phyloP scores from a whole-genome alignment of 2,888 invertebrate species.

The Caenorhabditis angaria region DNA sequence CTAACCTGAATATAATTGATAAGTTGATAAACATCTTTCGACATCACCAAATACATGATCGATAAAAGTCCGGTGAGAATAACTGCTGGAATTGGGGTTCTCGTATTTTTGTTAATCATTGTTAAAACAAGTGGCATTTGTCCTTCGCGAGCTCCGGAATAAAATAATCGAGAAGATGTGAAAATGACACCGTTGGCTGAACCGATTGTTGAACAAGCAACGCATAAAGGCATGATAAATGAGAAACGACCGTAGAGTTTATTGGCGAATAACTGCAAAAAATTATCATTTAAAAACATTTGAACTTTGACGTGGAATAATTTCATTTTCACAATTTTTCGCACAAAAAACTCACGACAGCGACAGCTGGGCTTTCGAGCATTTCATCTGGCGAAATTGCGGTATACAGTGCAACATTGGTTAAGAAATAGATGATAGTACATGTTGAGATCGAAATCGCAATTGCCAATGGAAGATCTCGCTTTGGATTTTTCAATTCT shows the following conservation, averaged over 20 bases:
- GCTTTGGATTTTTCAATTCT: constrained; percentile 94
- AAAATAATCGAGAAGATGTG: constrained; percentile 82
- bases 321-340: constrained; percentile 10
- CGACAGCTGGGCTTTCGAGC: constrained; percentile 90
- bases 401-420: constrained; percentile 96
- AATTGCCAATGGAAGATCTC: constrained; percentile 91
- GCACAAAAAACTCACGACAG: constrained; percentile 80
- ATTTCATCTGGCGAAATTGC: constrained; percentile 94
- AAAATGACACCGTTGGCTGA: constrained; percentile 94
- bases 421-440: constrained; percentile 91
- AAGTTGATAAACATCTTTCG: constrained; percentile 90
- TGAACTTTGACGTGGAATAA: too few species aligned
- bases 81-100: constrained; percentile 75
- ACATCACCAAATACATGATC: constrained; percentile 85
- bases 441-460: constrained; percentile 92
- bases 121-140: constrained; percentile 74
- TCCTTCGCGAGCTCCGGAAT: constrained; percentile 75
- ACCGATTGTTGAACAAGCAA: constrained; percentile 93
- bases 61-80: constrained; percentile 82
- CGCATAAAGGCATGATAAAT: constrained; percentile 93
- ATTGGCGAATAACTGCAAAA: constrained; percentile 71
- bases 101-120: constrained; percentile 73
- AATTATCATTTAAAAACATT: too few species aligned
- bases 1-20: constrained; percentile 87
- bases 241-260: constrained; percentile 85